Evolutionary conservation across 2,888 invertebrate species (phyloP), one percentile per base, ranked within the genome.

Genomic region (Thera obeliscata): DNA sequence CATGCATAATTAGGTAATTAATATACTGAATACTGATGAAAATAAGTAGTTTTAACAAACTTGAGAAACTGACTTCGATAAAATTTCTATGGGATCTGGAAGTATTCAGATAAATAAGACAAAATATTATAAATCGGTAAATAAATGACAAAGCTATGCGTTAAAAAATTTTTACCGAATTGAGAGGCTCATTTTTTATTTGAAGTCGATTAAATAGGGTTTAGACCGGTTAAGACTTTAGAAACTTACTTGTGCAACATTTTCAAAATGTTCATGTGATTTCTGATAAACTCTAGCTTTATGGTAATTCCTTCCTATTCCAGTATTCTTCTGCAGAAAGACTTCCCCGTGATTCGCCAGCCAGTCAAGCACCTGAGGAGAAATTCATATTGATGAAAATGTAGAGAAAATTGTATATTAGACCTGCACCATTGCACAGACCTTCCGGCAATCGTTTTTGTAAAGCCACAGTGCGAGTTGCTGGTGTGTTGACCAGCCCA

Each of bases 231-330:
- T 5, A 38, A 38, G 9, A 46, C 2, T 2, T 46, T 48, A 33
- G 6, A 61, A 48, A 61, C 95, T 93, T 91, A 98, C 98, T 96
- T 98, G 98, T 58, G 99, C 99, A 70, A 99, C 99, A 89, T 98
- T 98, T 94, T 99, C 99, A 87, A 99, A 99, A 90, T 99, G 99
- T 89, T 99, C 98, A 86, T 99, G 99, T 87, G 98, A 99, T 92
- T 99, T 99, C 92, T 99, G 99, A 87, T 99, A 98, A 7, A 98
- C 98, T 78, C 98, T 95, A 55, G 99, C 98, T 89, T 99, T 98
- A 87, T 98, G 98, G 77, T 99, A 94, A 93, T 98, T 98, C 78
- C 98, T 95, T 67, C 99, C 99, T 73, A 99, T 98, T 58, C 99
- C 98, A n/a, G 98, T 98, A 88, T 99, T 99, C 87, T 99, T 99